Base-by-base conservation (phyloP, 2,113 vertebrate genomes). In the Xyrauchen texanus region DNA sequence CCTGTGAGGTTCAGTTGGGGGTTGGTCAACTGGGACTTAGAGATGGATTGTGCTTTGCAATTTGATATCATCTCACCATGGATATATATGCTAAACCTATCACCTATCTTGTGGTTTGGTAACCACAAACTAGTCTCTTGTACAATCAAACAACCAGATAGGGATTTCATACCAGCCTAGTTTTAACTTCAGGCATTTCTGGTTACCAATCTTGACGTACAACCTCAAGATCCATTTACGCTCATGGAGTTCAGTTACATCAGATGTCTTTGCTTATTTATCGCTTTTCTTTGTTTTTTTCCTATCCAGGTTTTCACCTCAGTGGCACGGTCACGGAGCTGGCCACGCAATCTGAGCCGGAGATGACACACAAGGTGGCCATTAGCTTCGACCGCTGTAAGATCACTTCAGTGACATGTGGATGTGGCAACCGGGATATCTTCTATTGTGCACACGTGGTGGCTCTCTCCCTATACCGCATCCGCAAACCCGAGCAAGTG, bases 341-440 rank as follows among this genome's bases (percentile, higher is more conserved):
- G 0, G 94, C 94, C 0, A 94, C 94, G 21, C 80, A 94, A 0
- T 94, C 97, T 1, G 97, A 99, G 63, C 94, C 96, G 57, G 95
- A 98, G 90, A 90, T 95, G 88, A 98, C 94, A 76, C 96, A 98
- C 89, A 96, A 95, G 88, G 98, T 99, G 88, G 97, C 98, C 85
- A 98, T 99, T 93, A 99, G 98, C 92, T 99, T 99, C 4, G 97
- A 99, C 90, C 94, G 98, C 86, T 99, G 98, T 93, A 99, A 99
- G 92, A 98, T 99, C 89, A 99, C 98, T 68, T 99, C 98, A 0
- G 98, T 99, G 87, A 98, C 97, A 0, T 99, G 98, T 7, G 97
- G 97, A 88, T 99, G 97, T 1, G 98, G 97, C 67, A 98, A 99
- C 93, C 94, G 95, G 76, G 98, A 99, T 89, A 99, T 99, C 87